Evolutionary conservation across 1,140 invertebrate genomes (phyloP), one percentile per base, ranked within the genome.

Genomic region (Goniozus legneri): DNA sequence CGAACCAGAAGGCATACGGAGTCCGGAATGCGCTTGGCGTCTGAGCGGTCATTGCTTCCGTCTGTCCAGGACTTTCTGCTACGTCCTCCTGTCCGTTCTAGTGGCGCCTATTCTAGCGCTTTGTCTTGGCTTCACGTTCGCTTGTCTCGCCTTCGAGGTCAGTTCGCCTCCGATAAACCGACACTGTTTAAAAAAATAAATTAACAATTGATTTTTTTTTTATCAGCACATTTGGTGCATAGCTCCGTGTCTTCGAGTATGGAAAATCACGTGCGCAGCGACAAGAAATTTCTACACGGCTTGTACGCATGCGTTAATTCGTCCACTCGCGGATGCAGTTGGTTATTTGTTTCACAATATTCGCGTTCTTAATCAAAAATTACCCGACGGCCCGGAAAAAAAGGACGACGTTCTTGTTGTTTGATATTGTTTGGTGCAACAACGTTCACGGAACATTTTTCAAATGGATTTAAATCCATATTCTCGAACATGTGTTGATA

Each of bases 21-120:
- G 85, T 53, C 80, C 84, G 2, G 83, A 88, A 64, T 87, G 85
- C 62, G 85, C 85, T 21, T 91, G 88, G 88, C 76, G 80, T 18
- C 70, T 85, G 12, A 86, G 85, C 47, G 79, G 80, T 53, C 75
- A 79, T 31, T 88, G 87, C 59, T 91, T 87, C 71, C 76, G 77
- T 21, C 70, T 81, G 32, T 82, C 86, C 3, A 82, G 83, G 39
- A 80, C 82, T 57, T 82, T 78, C 57, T 89, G 86, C 62, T 91
- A 90, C 76, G 79, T 82, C 1, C 61, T 86, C 19, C 72, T 88
- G 8, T 82, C 84, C 0, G 78, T 86, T 8, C 47, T 89, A 8
- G 74, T 84, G 8, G 85, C 84, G 0, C 82, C 87, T 1, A 73
- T 85, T 21, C 75, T 83, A 34, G 86, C 86, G 0, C 76, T 87